A percentile compares a stretch with the other conserved stretches of the same genome.
Evolutionary conservation across 2,888 invertebrate species (phyloP).

Genomic region (Coronaproctus castanopsis): DNA sequence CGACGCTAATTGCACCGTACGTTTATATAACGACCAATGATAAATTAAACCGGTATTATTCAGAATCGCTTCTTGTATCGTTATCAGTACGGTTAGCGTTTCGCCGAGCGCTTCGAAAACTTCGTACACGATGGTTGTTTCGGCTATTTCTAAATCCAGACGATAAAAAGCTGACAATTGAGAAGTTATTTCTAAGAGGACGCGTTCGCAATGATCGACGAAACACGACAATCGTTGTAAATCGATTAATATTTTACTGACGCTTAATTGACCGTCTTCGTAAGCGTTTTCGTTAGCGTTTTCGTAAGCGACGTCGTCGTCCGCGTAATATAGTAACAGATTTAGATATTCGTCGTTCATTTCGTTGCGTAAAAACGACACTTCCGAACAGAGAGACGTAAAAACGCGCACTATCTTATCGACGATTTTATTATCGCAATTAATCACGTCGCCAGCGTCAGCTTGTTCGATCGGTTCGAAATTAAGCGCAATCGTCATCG

Average conservation of each 20-base stretch:
- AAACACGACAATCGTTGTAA: slow-evolving; percentile 42
- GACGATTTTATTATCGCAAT: slow-evolving; percentile 12
- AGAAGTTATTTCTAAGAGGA: slow-evolving; percentile 2
- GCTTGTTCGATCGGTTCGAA: slow-evolving; percentile 4
- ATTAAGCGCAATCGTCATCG: neutral
- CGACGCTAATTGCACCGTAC: slow-evolving; percentile 9
- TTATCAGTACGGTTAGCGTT: slow-evolving; percentile 1
- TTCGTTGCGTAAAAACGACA: slow-evolving; percentile 1
- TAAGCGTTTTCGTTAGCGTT: neutral
- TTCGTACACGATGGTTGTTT: slow-evolving; percentile 1
- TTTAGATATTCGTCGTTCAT: neutral
- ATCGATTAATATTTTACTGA: slow-evolving; percentile 30
- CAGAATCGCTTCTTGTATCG: slow-evolving; percentile 3
- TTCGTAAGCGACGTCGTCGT: neutral
- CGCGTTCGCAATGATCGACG: slow-evolving; percentile 39
- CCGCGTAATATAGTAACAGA: slow-evolving; percentile 5
- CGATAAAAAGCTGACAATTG: slow-evolving; percentile 10
- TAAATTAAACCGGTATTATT: slow-evolving; percentile 6
- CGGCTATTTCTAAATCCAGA: slow-evolving; percentile 8
- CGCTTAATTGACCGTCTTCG: slow-evolving; percentile 8
- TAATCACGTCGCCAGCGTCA: slow-evolving; percentile 4
- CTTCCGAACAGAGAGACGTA: slow-evolving; percentile 7
- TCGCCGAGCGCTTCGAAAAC: slow-evolving; percentile 10
- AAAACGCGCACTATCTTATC: slow-evolving; percentile 9
- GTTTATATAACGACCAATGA: slow-evolving; percentile 10